Evolutionary conservation across 2,888 invertebrate genomes (phyloP).

Genomic region (Heliconius ismenius): DNA sequence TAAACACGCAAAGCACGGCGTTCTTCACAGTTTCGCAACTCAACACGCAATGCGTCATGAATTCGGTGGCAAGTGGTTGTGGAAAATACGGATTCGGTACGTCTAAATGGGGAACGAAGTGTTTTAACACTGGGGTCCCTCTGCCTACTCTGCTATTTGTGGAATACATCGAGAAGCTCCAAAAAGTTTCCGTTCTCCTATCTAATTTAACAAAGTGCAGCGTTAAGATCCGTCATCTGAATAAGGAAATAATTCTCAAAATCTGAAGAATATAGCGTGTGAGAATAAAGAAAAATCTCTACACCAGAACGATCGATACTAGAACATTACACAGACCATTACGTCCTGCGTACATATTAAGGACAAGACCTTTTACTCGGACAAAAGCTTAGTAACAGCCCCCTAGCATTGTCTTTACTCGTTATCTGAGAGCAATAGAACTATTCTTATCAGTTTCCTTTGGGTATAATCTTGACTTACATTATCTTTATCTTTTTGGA

Average conservation of each 20-base stretch:
- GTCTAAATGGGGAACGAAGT: no score
- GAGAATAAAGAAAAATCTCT: background rate
- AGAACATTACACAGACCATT: constrained; percentile 23
- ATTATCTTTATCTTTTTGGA: constrained; percentile 1
- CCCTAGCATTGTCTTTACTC: constrained; percentile 1
- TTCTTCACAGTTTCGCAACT: no score
- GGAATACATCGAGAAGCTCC: background rate
- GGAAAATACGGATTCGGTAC: no score
- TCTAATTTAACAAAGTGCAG: background rate
- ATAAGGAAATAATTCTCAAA: background rate
- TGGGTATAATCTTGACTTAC: constrained; percentile 7
- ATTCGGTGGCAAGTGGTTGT: no score
- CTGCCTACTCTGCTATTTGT: no score
- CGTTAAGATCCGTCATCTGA: background rate
- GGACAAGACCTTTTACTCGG: constrained; percentile 12
- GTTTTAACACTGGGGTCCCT: no score
- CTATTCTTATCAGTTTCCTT: constrained; percentile 22
- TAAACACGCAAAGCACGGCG: no score
- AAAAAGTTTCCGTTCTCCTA: background rate
- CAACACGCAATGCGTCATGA: no score
- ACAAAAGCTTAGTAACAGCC: constrained; percentile 17
- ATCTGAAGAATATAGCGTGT: background rate
- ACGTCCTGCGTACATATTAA: constrained; percentile 13
- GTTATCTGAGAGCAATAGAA: constrained; percentile 13
- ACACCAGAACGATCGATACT: constrained; percentile 12